Percentiles rank a stretch among this genome's conserved stretches.
These are phyloP conservation scores for Myopa testacea DNA, from an alignment of 2,888 invertebrate genomes.

Conservation along the genomic window DNA sequence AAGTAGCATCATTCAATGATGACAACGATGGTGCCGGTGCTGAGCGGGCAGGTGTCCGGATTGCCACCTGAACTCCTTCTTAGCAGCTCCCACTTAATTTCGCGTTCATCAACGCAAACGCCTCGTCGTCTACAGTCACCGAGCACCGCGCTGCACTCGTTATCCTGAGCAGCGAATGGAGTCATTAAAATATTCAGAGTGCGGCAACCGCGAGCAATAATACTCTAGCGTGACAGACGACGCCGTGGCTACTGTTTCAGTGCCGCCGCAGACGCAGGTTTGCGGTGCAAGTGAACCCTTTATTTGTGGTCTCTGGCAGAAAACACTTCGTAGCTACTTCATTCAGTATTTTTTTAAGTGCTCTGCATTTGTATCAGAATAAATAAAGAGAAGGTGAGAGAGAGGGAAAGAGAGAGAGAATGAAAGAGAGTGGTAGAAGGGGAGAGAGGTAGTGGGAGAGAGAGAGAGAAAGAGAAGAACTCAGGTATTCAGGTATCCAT, in stretches of 20 bases:
- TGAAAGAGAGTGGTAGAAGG: neutral
- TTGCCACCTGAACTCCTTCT: neutral
- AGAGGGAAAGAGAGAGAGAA: neutral
- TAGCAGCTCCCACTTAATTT: neutral
- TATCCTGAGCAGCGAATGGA: neutral
- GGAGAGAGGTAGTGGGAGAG: neutral
- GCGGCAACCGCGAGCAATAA: neutral
- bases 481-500: too few relatives aligned
- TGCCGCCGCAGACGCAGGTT: neutral
- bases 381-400: neutral
- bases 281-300: neutral
- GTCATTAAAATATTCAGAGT: constrained; percentile 2
- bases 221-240: neutral
- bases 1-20: neutral
- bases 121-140: neutral
- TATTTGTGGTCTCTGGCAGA: neutral
- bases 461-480: neutral
- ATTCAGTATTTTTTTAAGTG: neutral
- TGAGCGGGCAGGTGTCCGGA: neutral
- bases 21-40: neutral
- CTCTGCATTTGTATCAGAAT: neutral
- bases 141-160: neutral
- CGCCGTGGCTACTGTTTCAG: neutral
- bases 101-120: neutral
- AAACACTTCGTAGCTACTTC: constrained; percentile 8